Conservation (phyloP, 37 sponge, comb jelly and placozoan species). For the Haliclona indistincta region DNA sequence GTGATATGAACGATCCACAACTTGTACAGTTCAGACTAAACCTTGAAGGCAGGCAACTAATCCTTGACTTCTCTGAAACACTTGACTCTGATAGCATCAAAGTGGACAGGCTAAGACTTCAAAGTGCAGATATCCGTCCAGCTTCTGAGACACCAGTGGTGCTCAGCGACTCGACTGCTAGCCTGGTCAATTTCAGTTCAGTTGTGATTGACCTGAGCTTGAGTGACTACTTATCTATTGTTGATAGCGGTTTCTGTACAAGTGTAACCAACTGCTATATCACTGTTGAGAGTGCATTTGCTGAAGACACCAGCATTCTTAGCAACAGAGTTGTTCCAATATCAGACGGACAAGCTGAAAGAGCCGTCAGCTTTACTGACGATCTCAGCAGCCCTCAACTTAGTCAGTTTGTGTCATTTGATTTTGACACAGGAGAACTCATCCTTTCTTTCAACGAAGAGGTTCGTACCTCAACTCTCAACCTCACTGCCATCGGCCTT, state of each 20-base stretch:
- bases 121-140: constrained; percentile 19
- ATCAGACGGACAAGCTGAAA: constrained; percentile 40
- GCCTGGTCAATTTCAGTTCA: constrained; percentile 53
- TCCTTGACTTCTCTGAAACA: constrained; percentile 77
- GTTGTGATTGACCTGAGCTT: constrained; percentile 63
- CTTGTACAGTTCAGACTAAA: constrained; percentile 59
- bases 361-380: constrained; percentile 35
- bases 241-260: constrained; percentile 59
- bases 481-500: constrained; percentile 56
- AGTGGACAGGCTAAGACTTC: constrained; percentile 37
- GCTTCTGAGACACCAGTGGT: constrained; percentile 13
- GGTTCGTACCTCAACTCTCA: constrained; percentile 63
- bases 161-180: constrained; percentile 34
- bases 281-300: constrained; percentile 51
- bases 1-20: constrained; percentile 51
- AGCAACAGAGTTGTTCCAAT: constrained; percentile 46
- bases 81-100: constrained; percentile 46
- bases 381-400: constrained; percentile 64
- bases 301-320: constrained; percentile 34
- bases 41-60: constrained; percentile 27
- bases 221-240: constrained; percentile 54
- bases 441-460: constrained; percentile 77
- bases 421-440: constrained; percentile 72
- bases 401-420: constrained; percentile 65
- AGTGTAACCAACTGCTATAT: constrained; percentile 49